Evolutionary conservation across 2,797 vertebrate species (phyloP), one percentile per base, ranked within the genome.

Genomic region (Falco berigora): DNA sequence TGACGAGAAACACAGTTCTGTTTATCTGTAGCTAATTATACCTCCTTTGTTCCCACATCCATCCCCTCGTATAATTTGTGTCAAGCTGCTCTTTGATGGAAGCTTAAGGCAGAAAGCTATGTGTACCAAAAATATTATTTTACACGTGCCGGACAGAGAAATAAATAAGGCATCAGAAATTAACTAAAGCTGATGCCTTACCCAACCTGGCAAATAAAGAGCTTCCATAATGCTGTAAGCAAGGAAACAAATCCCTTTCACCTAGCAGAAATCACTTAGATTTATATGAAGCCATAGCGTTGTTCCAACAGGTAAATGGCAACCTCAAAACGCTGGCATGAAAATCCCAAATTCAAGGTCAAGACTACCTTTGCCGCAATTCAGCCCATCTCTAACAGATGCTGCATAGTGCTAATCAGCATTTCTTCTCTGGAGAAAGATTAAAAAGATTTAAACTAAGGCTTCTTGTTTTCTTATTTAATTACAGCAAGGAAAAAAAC

Each of bases 1-100:
- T 75, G 88, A 91, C 1, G 3, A 95, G 79, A 83, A 95, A 68
- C 91, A 71, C 72, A 77, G 94, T 85, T 79, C 96, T 83, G 88
- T 92, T 94, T 92, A 95, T 94, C 90, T 95, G 95, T 16, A 88
- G 75, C 88, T 96, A 91, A 96, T 95, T 92, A 97, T 74, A 88
- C 88, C 61, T 89, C 87, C 94, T 96, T 95, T 96, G 95, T 94
- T 96, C 93, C 94, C 87, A 91, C 85, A 86, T 66, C 79, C 88
- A 92, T 36, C 82, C 93, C 85, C 82, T 90, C 7, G 3, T 50
- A 52, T 55, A 69, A 90, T 92, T 80, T 83, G 63, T 87, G 93
- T 58, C 78, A 82, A 63, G 93, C 81, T 90, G 93, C 79, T 94
- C 93, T 97, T 86, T 92, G 91, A 95, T 91, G 94, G 64, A 66